A percentile compares a stretch with the other conserved stretches of the same genome.
These are phyloP conservation scores for Lycia hirtaria DNA, from an alignment of 2,888 invertebrate species.

Conservation along the genomic window DNA sequence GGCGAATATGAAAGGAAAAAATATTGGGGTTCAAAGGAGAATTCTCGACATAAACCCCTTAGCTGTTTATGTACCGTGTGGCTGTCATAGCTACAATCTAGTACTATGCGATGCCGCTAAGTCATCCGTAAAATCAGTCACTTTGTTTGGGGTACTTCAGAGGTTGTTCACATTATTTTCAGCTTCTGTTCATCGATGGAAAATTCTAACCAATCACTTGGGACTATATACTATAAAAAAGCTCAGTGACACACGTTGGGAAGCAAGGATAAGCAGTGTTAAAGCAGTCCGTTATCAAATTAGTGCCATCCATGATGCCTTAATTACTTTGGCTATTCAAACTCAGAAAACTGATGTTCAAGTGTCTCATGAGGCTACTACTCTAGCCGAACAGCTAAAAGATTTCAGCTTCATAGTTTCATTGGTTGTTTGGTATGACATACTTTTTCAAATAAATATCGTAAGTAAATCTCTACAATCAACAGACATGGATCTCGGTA, in stretches of 20 bases:
- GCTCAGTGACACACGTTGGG: slow-evolving; percentile 15
- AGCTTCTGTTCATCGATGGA: not conserved
- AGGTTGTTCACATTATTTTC: not conserved
- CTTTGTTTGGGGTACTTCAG: not conserved
- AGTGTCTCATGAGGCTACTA: no score
- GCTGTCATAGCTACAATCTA: not conserved
- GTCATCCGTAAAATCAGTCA: not conserved
- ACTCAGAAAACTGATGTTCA: no score
- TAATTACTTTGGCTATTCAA: no score
- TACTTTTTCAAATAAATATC: no score
- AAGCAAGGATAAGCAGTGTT: slow-evolving; percentile 8
- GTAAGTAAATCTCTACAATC: no score
- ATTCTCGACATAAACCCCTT: not conserved
- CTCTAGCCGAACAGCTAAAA: no score
- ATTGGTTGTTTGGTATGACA: no score
- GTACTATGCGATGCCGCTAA: not conserved
- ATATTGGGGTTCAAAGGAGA: not conserved
- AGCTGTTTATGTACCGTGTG: not conserved
- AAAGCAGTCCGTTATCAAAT: slow-evolving; percentile 9
- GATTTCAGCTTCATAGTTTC: no score
- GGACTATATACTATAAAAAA: not conserved
- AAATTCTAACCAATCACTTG: not conserved
- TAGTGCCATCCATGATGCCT: no score
- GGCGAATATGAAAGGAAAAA: not conserved
- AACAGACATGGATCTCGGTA: no score